Evolutionary conservation across 2,113 vertebrate species (phyloP).

Genomic region (Greenwoodochromis staneri): DNA sequence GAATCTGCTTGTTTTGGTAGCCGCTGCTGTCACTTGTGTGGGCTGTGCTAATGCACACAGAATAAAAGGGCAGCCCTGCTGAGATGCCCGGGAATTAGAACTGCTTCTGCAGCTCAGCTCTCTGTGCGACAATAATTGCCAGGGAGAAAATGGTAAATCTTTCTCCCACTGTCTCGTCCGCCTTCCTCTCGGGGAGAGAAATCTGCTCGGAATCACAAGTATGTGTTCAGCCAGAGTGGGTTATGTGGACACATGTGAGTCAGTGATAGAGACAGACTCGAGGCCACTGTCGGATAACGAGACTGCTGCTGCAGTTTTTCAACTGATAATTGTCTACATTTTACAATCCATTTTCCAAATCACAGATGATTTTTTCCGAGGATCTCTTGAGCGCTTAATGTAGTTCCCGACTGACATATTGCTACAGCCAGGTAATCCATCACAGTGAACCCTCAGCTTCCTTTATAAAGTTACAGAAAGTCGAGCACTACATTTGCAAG

Average conservation of each 20-base stretch:
- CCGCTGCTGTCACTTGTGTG: constrained; percentile 5
- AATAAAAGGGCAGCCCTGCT: constrained; percentile 31
- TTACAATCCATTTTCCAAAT: not conserved
- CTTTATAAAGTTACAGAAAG: not conserved
- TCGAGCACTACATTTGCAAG: not conserved
- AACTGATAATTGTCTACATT: not conserved
- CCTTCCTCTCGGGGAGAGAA: not conserved
- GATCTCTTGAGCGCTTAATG: not conserved
- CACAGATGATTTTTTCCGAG: not conserved
- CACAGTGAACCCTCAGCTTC: not conserved
- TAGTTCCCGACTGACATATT: not conserved
- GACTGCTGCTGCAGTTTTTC: not conserved
- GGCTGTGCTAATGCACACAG: constrained; percentile 18
- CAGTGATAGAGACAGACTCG: not conserved
- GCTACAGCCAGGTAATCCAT: not conserved
- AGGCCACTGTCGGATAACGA: not conserved
- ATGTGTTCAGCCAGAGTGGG: not conserved
- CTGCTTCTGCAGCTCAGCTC: constrained; percentile 5
- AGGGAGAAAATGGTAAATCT: constrained; percentile 19
- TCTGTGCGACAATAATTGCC: constrained; percentile 27
- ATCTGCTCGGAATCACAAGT: not conserved
- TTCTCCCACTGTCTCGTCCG: not conserved
- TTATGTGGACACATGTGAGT: not conserved
- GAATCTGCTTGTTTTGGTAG: constrained; percentile 38
- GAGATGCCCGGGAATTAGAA: constrained; percentile 8